Conservation (phyloP, 1,140 invertebrate species). For the Pogonomyrmex californicus region DNA sequence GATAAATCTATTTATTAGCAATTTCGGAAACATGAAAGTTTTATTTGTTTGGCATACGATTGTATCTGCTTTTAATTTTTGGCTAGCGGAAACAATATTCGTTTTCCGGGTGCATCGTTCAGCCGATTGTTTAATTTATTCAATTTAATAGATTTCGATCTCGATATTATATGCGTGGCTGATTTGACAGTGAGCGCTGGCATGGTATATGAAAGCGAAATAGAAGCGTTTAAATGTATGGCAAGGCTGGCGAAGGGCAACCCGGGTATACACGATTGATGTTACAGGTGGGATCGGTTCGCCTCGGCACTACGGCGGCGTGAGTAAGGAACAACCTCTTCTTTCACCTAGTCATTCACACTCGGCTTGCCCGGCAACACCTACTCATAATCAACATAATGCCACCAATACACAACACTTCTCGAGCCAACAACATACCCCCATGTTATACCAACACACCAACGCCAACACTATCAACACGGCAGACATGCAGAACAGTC, state of each 20-base stretch:
- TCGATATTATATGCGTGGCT: slow-evolving; percentile 59
- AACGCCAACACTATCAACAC: slow-evolving; percentile 83
- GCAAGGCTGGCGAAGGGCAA: slow-evolving; percentile 58
- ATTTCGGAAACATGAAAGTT: slow-evolving; percentile 14
- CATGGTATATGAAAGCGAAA: slow-evolving; percentile 51
- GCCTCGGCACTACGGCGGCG: slow-evolving; percentile 86
- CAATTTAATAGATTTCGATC: slow-evolving; percentile 46
- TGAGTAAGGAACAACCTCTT: slow-evolving; percentile 85
- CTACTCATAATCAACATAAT: slow-evolving; percentile 85
- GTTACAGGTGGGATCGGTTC: slow-evolving; percentile 89
- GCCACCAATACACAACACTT: slow-evolving; percentile 86
- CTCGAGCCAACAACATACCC: slow-evolving; percentile 86
- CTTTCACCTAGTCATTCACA: slow-evolving; percentile 88
- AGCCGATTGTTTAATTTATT: slow-evolving; percentile 38
- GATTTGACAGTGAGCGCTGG: slow-evolving; percentile 43
- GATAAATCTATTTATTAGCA: background rate
- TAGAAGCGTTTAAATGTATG: slow-evolving; percentile 33
- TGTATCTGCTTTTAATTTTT: slow-evolving; percentile 49
- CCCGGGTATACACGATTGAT: slow-evolving; percentile 82
- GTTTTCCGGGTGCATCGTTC: background rate
- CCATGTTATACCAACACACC: slow-evolving; percentile 87
- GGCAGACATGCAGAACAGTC: slow-evolving; percentile 86
- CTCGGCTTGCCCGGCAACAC: slow-evolving; percentile 83
- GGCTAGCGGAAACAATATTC: background rate
- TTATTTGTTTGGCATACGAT: slow-evolving; percentile 39